These are phyloP conservation scores for Apogon hyalosoma DNA, from an alignment of 2,797 vertebrate genomes.

Conservation along the genomic window DNA sequence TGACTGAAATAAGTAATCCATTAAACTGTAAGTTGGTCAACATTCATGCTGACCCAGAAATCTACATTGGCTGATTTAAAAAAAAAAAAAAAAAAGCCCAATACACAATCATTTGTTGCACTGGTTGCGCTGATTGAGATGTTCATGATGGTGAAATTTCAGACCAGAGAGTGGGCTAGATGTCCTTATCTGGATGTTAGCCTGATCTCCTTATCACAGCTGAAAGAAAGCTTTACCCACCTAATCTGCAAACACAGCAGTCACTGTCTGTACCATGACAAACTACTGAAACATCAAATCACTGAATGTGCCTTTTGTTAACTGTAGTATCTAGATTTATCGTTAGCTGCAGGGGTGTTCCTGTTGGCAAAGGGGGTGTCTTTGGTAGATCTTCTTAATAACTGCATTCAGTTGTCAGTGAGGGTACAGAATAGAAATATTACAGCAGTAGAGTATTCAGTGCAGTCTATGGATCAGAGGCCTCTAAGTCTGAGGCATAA, in stretches of 20 bases:
- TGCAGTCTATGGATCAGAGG: no score
- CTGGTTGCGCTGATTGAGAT: not conserved
- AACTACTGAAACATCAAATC: not conserved
- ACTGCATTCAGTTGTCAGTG: no score
- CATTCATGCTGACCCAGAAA: constrained; percentile 47
- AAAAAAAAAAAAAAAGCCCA: not conserved
- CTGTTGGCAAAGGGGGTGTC: no score
- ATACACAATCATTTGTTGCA: not conserved
- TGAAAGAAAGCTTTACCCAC: not conserved
- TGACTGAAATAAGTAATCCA: constrained; percentile 4
- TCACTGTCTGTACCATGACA: not conserved
- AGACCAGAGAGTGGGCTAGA: not conserved
- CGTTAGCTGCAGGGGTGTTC: no score
- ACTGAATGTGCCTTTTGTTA: no score
- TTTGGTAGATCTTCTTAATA: no score
- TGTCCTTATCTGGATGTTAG: constrained; percentile 10
- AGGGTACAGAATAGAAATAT: no score
- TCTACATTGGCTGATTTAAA: constrained; percentile 2
- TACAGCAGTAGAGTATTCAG: no score
- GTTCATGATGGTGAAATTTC: not conserved
- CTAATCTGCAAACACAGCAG: not conserved
- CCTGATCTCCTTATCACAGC: constrained; percentile 5
- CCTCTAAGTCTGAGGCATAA: no score
- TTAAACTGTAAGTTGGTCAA: constrained; percentile 23
- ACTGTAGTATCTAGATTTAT: no score